Evolutionary conservation across 2,113 vertebrate genomes (phyloP).

Genomic region (Elephas maximus): DNA sequence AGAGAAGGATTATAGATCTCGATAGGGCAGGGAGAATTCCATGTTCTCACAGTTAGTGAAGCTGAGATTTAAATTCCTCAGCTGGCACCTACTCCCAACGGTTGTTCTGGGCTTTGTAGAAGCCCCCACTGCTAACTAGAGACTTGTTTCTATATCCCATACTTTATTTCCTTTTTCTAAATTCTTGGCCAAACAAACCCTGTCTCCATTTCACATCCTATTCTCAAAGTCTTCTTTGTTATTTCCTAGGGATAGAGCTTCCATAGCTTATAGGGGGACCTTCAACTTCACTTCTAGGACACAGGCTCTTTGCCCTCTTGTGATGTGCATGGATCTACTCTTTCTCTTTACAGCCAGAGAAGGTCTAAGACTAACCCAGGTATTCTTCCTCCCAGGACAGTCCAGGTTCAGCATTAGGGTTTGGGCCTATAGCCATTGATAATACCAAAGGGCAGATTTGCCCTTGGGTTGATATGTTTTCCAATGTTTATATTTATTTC

Average conservation of each 20-base stretch:
- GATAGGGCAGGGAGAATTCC: background rate
- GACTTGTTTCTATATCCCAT: background rate
- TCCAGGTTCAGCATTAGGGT: background rate
- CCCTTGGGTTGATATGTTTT: background rate
- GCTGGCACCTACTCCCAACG: background rate
- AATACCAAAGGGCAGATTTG: background rate
- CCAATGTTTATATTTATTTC: background rate
- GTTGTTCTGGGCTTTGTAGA: background rate
- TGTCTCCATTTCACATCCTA: background rate
- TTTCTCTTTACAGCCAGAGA: background rate
- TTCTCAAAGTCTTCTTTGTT: slow-evolving; percentile 31
- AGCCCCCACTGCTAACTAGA: background rate
- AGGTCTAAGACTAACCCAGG: background rate
- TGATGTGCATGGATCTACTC: background rate
- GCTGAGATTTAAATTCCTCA: background rate
- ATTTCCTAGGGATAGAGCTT: background rate
- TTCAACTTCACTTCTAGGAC: background rate
- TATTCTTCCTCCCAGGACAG: background rate
- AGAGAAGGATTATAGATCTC: background rate
- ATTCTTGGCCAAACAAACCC: background rate
- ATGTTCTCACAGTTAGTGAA: background rate
- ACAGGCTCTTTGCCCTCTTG: background rate
- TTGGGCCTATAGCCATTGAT: background rate
- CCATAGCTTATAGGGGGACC: background rate
- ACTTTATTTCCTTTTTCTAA: background rate